These are phyloP conservation scores for Odontocerum albicorne DNA, from an alignment of 2,888 invertebrate species.

Conservation along the genomic window DNA sequence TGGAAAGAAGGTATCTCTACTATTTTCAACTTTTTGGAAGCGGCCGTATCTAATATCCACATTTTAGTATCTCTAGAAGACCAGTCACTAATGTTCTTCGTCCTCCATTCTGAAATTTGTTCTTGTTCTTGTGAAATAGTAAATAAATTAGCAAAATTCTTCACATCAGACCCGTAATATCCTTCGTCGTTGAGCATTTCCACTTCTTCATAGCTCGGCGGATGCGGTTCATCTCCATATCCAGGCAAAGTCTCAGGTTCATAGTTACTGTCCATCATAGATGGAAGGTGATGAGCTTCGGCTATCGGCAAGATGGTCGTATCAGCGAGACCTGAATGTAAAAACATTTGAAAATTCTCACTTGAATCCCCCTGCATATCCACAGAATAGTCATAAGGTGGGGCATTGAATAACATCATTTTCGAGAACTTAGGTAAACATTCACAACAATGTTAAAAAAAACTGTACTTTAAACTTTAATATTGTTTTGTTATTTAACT, in stretches of 20 bases:
- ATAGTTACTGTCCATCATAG: neutral
- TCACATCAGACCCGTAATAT: neutral
- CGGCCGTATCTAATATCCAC: conserved; percentile 54
- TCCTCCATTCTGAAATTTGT: conserved; percentile 49
- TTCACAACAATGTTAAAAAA: too few species aligned
- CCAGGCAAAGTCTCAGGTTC: neutral
- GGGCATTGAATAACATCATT: conserved; percentile 9
- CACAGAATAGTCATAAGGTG: neutral
- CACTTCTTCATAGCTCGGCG: neutral
- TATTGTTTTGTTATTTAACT: too few species aligned
- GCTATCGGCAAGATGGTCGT: conserved; percentile 11
- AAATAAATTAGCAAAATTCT: neutral
- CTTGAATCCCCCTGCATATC: neutral
- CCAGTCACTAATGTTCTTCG: conserved; percentile 58
- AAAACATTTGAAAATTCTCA: conserved; percentile 8
- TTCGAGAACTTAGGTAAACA: too few species aligned
- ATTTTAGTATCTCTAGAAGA: conserved; percentile 58
- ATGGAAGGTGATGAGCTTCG: neutral
- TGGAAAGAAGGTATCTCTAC: conserved; percentile 51
- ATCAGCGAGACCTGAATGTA: conserved; percentile 8
- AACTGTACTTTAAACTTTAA: too few species aligned
- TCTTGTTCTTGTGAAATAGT: neutral
- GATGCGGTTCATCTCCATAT: neutral
- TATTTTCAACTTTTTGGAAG: conserved; percentile 47
- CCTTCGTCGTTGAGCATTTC: neutral